Base-by-base conservation (phyloP, 1,140 invertebrate genomes). In the Nymphalis io region DNA sequence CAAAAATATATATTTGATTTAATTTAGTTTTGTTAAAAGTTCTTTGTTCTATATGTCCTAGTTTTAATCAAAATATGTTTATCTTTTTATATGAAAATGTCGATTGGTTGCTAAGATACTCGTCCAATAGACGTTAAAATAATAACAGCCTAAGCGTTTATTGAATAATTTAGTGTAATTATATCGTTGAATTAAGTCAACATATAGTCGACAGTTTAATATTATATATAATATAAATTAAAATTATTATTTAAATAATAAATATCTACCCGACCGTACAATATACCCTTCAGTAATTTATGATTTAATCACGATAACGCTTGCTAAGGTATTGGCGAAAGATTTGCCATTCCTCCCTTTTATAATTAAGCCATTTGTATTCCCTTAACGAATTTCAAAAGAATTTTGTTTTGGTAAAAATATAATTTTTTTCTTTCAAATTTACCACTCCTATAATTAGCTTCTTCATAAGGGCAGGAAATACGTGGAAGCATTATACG, bases 401-500 rank as follows among this genome's bases (percentile, higher is more conserved):
- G 55, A 59, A 53, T 23, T 63, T 42, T 66, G 42, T 42, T 46
- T 20, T 18, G 16, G 46, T 51, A 38, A 38, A 53, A 48, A 68
- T 60, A 60, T 68, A 27, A 61, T 68, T 72, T 53, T 69, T 75
- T 44, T 67, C 69, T 75, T 74, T 58, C 46, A 75, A 83, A 79
- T 82, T 79, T 77, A 72, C 73, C 62, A 68, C 53, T 74, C 60
- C 68, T 62, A 58, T 78, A 82, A 83, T 82, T 82, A 83, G 78
- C 73, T 72, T 55, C 73, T 73, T 55, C 68, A 70, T 72, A 60
- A 74, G 64, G 65, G 75, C 64, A 77, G 72, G 73, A 78, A 75
- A 74, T 74, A 69, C 61, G 71, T 71, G 58, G 53, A 39, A 57
- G 65, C 76, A 76, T 79, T 68, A 70, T 72, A 63, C 46, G 70